Conservation (phyloP, 64 coral and sea anemone genomes). For the Hydrozoanthus tunicans region DNA sequence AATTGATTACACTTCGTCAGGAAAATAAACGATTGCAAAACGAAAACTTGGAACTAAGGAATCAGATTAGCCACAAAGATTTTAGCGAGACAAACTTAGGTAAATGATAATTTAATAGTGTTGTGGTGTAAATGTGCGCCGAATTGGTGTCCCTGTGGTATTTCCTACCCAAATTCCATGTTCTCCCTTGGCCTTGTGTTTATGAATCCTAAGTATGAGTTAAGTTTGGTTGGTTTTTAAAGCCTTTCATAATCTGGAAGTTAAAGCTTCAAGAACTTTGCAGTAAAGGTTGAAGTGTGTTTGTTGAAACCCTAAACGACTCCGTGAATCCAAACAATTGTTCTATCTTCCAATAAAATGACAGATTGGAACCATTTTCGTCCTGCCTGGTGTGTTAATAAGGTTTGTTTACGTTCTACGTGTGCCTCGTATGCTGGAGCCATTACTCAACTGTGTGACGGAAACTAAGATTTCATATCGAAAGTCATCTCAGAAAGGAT, state of each 20-base stretch:
- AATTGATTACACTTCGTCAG: conserved; percentile 69
- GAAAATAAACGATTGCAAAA: conserved; percentile 69
- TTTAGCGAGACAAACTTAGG: neutral
- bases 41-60: conserved; percentile 66
- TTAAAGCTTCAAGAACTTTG: neutral
- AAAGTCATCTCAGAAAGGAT: neutral
- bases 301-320: conserved; percentile 23
- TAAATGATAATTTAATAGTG: neutral
- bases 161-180: no score
- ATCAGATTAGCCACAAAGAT: neutral
- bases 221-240: neutral
- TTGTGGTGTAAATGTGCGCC: neutral
- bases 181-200: no score
- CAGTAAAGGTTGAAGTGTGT: neutral
- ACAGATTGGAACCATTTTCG: conserved; percentile 10
- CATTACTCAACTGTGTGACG: neutral
- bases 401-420: conserved; percentile 39
- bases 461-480: neutral
- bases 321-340: neutral
- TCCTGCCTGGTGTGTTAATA: neutral
- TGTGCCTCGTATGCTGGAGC: neutral
- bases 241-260: neutral
- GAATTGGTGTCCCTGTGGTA: neutral
- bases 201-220: neutral
- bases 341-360: conserved; percentile 34